Base-by-base conservation (phyloP, 1,140 invertebrate genomes). In the Drosophila funebris region DNA sequence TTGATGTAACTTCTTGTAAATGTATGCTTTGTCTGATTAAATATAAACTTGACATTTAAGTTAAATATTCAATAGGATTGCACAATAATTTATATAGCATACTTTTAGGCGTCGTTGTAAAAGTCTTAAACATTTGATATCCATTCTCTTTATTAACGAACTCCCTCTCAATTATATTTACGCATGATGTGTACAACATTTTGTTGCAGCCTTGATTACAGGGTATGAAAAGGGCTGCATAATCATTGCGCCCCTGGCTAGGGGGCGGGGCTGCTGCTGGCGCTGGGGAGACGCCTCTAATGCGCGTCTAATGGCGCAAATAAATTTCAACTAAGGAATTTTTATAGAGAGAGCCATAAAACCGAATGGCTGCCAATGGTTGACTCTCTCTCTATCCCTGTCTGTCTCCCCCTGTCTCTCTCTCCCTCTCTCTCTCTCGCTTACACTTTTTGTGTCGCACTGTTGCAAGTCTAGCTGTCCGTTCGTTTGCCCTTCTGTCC, bases 271-370 rank as follows among this genome's bases (percentile, higher is more conserved):
- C 61, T 46, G 39, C 16, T 24, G 39, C 16, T 24, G 48, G 73
- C 41, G 54, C n/a, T 43, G 48, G 27, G 50, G 48, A 57, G 57
- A 62, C 54, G 84, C 67, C 78, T 83, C 69, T 88, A 88, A 88
- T 88, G 83, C 76, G 61, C 83, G 68, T 84, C 83, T 88, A 88
- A 88, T 88, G 83, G 83, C 75, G 72, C 84, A 88, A 88, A 88
- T 88, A 88, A 88, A 88, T 88, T 88, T 88, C 83, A 88, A 88
- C 83, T 88, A 88, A 88, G 83, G 83, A 88, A 88, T 88, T 88
- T 88, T 88, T 88, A 88, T 88, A 88, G 79, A 83, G 79, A 83
- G 84, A 74, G 74, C 68, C 78, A 85, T 85, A 87, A 85, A 85
- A 85, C 74, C 71, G 82, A 87, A 87, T 87, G 83, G 78, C 78